Evolutionary conservation across 2,888 invertebrate species (phyloP), one percentile per base, ranked within the genome.

Genomic region (Pammene aurita): DNA sequence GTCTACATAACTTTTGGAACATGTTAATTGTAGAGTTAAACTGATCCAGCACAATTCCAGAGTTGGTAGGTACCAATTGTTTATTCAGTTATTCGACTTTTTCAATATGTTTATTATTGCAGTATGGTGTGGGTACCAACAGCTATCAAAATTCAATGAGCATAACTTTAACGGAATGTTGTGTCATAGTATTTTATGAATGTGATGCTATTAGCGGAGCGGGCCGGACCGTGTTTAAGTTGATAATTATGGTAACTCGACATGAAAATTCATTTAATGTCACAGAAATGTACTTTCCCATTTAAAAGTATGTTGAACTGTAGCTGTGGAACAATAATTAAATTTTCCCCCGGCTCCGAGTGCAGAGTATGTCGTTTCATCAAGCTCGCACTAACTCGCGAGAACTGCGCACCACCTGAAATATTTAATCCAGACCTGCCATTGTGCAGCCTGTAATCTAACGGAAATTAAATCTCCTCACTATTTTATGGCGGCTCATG

Each of bases 281-380:
- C 84, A 84, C 83, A 84, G 81, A 84, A 89, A 84, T 84, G 80
- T 85, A 83, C 81, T 86, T 85, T 76, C 80, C 81, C 84, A 82
- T 88, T 88, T 87, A 88, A 88, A 89, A 88, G 82, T 85, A 85
- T 89, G 86, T 87, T 89, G 80, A 87, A 87, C 84, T 84, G 84
- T 84, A 83, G 83, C 83, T 78, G 81, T 83, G 83, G 82, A 87
- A 88, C 86, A 88, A 90, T 91, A 89, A 90, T 91, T 89, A 90
- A 89, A 91, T 90, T 89, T 88, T 86, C 85, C 80, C 84, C 80
- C 82, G 80, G 81, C 86, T 81, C 81, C 80, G 85, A 86, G 86
- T 82, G 85, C 82, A 80, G 84, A 86, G 85, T 84, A 84, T 85
- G 87, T 85, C 86, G 85, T 88, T 87, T 87, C 88, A 88, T 87